These are phyloP conservation scores for Leptodactylus fuscus DNA, from an alignment of 2,113 vertebrate genomes.

Conservation along the genomic window DNA sequence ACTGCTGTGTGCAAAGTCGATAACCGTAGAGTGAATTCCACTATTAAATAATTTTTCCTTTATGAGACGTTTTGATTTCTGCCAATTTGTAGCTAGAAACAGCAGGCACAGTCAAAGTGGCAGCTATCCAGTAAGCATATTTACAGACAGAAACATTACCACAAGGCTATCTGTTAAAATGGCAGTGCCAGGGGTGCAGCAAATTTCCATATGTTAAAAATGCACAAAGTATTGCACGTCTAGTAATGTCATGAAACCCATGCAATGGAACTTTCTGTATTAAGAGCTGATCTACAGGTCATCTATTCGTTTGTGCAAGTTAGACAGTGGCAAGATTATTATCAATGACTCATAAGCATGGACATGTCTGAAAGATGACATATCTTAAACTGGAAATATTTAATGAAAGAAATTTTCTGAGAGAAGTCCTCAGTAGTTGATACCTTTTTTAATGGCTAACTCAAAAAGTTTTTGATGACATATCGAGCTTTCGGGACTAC, in stretches of 20 bases:
- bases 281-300: not conserved
- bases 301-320: not conserved
- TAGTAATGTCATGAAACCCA: not conserved
- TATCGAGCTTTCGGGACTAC: too few relatives aligned
- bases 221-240: not conserved
- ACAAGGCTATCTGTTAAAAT: slow-evolving; percentile 23
- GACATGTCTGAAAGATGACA: too few relatives aligned
- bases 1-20: slow-evolving; percentile 29
- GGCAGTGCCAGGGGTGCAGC: too few relatives aligned
- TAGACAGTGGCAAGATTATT: not conserved
- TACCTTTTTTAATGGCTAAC: too few relatives aligned
- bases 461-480: too few relatives aligned
- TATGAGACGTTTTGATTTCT: slow-evolving; percentile 36
- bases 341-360: too few relatives aligned
- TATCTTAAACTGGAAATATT: too few relatives aligned
- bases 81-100: slow-evolving; percentile 10
- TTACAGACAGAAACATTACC: slow-evolving; percentile 34
- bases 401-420: too few relatives aligned
- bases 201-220: not conserved
- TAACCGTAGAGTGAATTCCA: not conserved
- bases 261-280: not conserved
- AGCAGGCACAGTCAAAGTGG: slow-evolving; percentile 18
- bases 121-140: slow-evolving; percentile 31
- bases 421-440: too few relatives aligned
- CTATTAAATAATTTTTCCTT: slow-evolving; percentile 51